Evolutionary conservation across 2,113 vertebrate species (phyloP), one percentile per base, ranked within the genome.

Genomic region (Psilopsiagon aymara): DNA sequence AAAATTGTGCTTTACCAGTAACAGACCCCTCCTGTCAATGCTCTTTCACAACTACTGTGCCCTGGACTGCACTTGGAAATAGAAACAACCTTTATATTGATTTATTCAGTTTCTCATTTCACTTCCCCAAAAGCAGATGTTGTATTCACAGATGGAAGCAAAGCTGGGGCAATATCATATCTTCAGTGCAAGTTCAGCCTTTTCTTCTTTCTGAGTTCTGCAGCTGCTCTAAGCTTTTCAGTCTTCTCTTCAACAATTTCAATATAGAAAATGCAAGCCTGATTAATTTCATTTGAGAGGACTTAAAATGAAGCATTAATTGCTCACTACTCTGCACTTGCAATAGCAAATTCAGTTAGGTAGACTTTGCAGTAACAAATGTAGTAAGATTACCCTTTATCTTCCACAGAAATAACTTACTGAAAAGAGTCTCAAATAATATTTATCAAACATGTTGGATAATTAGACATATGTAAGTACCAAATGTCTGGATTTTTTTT

Each of bases 171-270:
- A 75, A n/a, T 86, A 93, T 78, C 33, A 0, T 81, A 74, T 94
- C 76, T 95, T 94, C 82, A 90, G 55, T 55, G 76, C 73, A 95
- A 95, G 83, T 92, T 96, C 91, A 95, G 91, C 91, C 88, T 82
- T 94, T 95, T 74, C 11, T 96, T 74, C 82, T 96, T 94, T 90
- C 24, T 37, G 51, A 95, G 84, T 90, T 93, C 76, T 90, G 93
- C 94, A 96, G 94, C 96, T 97, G 95, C 63, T 94, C 59, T 39
- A 60, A 86, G 90, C 88, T 92, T 95, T 96, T 97, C 90, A 96
- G 80, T 74, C 68, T 88, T 82, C 82, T 92, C 82, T 92, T 90
- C 79, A 83, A 53, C 75, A 74, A 46, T 78, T 97, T 97, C 94
- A 95, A 80, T 92, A 78, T 47, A 94, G 79, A 96, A 96, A 96